Evolutionary conservation across 2,113 vertebrate genomes (phyloP).

Genomic region (rabbit (Oryctolagus cuniculus)): DNA sequence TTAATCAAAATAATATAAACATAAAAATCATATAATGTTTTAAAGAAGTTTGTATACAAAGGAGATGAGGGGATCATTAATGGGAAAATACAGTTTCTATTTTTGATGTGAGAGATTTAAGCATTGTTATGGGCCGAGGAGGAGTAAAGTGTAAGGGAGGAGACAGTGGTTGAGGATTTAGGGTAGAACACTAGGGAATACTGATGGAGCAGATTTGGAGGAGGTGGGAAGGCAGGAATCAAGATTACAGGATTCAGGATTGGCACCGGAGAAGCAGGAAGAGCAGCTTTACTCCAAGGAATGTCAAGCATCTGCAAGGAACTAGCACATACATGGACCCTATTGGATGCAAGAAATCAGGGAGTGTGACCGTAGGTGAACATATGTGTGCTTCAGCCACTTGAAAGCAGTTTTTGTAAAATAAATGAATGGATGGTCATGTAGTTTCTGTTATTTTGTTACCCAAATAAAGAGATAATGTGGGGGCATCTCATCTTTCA

Average conservation of each 20-base stretch:
- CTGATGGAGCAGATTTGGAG: slow-evolving; percentile 31
- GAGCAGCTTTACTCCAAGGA: not conserved
- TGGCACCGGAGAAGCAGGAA: not conserved
- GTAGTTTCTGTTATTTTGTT: not conserved
- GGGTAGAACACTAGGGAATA: not conserved
- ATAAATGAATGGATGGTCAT: not conserved
- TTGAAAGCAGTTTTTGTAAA: not conserved
- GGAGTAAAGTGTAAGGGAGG: not conserved
- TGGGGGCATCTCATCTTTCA: not conserved
- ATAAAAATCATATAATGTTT: not conserved
- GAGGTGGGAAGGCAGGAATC: not conserved
- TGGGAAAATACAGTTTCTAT: not conserved
- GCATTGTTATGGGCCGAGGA: not conserved
- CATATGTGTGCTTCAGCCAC: not conserved
- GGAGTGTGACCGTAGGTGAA: not conserved
- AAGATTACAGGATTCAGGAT: not conserved
- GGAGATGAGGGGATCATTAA: not conserved
- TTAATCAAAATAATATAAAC: not conserved
- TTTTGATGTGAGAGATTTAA: not conserved
- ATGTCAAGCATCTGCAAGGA: not conserved
- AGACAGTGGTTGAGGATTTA: not conserved
- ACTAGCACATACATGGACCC: not conserved
- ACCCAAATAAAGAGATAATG: not conserved
- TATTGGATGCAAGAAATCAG: not conserved
- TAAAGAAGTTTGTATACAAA: not conserved